Base-by-base conservation (phyloP, 2,797 vertebrate genomes). In the Enteromius paludinosus region DNA sequence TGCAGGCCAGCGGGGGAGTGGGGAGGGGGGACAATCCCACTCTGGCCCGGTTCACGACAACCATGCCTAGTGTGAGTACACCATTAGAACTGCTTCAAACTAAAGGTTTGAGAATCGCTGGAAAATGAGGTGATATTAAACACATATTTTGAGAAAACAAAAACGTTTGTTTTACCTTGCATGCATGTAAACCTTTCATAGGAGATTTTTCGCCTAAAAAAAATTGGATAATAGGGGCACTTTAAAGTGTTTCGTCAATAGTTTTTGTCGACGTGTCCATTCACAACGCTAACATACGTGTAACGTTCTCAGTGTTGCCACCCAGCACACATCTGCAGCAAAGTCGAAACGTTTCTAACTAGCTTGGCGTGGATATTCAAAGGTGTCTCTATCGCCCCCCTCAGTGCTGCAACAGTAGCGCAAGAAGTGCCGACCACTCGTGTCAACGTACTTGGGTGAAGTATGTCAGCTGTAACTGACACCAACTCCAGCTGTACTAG, bases 391-490 rank as follows among this genome's bases (percentile, higher is more conserved):
- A 68, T 78, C 49, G 9, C 65, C 65, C 6, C 25, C 78, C 62
- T 71, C 7, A 28, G 17, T 69, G 2, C 6, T 17, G 11, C 78
- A 38, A 28, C 10, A n/a, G 10, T 0, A 15, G 17, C 2, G 10
- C 23, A 59, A n/a, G n/a, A 17, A 45, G 38, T 4, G 11, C 1
- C 15, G 20, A 18, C 45, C 11, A 28, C 12, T 25, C 4, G 6
- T 12, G 3, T 47, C n/a, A 20, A 47, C 3, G 25, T 11, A 41
- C 23, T 71, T 10, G 68, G 33, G 5, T 77, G 35, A 59, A n/a
- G 28, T 83, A 49, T 77, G 64, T 69, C 64, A 69, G 47, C 81
- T 77, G 73, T 69, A 38, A 43, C 10, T 66, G 72, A 75, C 59
- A 64, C 38, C 11, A 61, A 35, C 61, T 74, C 61, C 10, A 38